phyloP scores from a whole-genome alignment of 64 coral and sea anemone species.

The Montipora efflorescens region DNA sequence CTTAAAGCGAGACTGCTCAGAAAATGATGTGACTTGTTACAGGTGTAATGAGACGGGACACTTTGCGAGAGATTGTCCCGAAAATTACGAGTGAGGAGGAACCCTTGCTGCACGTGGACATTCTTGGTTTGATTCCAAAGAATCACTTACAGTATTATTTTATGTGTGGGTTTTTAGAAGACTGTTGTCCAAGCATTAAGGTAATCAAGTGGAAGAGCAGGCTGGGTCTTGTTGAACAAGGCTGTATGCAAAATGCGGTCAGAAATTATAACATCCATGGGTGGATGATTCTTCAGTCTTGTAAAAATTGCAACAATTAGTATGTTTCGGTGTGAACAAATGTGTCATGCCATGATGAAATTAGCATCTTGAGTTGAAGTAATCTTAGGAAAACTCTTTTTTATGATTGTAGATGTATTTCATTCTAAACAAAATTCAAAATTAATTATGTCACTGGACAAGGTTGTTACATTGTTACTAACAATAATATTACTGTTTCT shows the following conservation, averaged over 20 bases:
- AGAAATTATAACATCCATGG: no score
- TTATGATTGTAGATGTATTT: no score
- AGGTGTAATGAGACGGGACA: constrained; percentile 60
- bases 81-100: constrained; percentile 1
- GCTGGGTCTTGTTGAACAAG: neutral
- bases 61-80: constrained; percentile 64
- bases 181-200: neutral
- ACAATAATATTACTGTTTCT: no score
- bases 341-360: no score
- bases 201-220: neutral
- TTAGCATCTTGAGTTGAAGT: no score
- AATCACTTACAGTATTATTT: neutral
- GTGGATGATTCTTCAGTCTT: no score
- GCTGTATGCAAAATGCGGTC: neutral
- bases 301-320: no score
- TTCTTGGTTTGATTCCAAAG: constrained; percentile 24
- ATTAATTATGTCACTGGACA: no score
- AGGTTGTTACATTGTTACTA: no score
- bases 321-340: no score
- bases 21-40: constrained; percentile 59
- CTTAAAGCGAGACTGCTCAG: constrained; percentile 81
- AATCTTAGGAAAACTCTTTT: no score
- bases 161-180: neutral
- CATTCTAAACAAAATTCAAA: no score
- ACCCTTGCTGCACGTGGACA: neutral